Evolutionary conservation across 2,888 invertebrate species (phyloP).

Genomic region (Homarus gammarus): DNA sequence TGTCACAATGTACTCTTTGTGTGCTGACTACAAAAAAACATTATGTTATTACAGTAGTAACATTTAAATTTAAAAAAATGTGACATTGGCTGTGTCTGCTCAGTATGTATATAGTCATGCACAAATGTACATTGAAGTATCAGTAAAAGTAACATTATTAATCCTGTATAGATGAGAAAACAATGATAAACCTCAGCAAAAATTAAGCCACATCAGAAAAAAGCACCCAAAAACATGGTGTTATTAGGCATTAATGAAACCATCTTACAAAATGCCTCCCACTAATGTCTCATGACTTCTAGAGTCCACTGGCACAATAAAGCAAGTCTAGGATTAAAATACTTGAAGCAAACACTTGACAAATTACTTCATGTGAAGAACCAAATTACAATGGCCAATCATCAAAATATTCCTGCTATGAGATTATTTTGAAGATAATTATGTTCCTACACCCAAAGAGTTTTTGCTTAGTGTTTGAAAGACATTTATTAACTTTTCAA

Average conservation of each 20-base stretch:
- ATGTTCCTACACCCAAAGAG: not conserved
- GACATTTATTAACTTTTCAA: not conserved
- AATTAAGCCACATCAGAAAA: conserved; percentile 1
- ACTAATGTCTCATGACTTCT: not conserved
- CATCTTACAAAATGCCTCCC: not conserved
- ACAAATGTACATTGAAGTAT: too few species aligned
- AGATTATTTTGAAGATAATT: not conserved
- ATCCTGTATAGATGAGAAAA: too few species aligned
- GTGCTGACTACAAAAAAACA: too few species aligned
- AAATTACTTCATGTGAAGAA: conserved; percentile 26
- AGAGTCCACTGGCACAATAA: not conserved
- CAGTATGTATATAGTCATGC: too few species aligned
- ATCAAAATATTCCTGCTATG: not conserved
- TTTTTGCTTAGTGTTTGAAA: not conserved
- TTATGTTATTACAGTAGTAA: too few species aligned
- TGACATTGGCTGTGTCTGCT: too few species aligned
- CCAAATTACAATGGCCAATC: conserved; percentile 54
- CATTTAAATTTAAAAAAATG: too few species aligned
- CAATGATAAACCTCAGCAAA: not conserved
- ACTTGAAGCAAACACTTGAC: conserved; percentile 15
- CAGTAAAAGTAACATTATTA: too few species aligned
- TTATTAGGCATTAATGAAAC: not conserved
- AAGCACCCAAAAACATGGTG: not conserved
- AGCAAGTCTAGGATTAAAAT: conserved; percentile 6
- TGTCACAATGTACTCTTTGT: too few species aligned